phyloP scores from a whole-genome alignment of 2,888 invertebrate species.

The Cremastinae sp. region DNA sequence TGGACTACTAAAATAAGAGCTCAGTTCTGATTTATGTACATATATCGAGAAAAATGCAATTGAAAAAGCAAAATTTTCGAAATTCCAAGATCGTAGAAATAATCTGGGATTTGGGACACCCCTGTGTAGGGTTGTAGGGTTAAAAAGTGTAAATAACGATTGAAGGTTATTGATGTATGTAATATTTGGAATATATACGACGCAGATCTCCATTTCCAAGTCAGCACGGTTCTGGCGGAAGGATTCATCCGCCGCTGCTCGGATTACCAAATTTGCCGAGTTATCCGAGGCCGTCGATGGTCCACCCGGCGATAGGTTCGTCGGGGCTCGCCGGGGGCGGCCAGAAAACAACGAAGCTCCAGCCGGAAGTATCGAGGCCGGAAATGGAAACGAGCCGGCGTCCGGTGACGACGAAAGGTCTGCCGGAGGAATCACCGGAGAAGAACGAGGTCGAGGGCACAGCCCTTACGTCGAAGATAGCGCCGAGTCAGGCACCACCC shows the following conservation, averaged over 20 bases:
- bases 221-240: constrained; percentile 70
- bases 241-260: constrained; percentile 72
- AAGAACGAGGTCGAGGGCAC: constrained; percentile 69
- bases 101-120: too few species aligned
- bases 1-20: too few species aligned
- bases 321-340: constrained; percentile 58
- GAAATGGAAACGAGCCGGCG: constrained; percentile 60
- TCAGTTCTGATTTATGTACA: too few species aligned
- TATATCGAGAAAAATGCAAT: too few species aligned
- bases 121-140: too few species aligned
- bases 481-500: constrained; percentile 71
- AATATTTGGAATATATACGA: too few species aligned
- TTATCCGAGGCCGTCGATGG: constrained; percentile 70
- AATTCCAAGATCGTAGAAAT: too few species aligned
- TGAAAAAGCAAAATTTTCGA: too few species aligned
- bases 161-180: too few species aligned
- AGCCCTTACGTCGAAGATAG: constrained; percentile 71
- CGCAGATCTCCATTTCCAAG: constrained; percentile 63
- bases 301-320: constrained; percentile 66
- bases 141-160: too few species aligned
- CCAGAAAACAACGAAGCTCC: constrained; percentile 74
- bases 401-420: constrained; percentile 58
- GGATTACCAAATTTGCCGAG: constrained; percentile 72
- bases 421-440: constrained; percentile 54
- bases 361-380: constrained; percentile 66